phyloP scores from a whole-genome alignment of 1,140 invertebrate species.

The Neodiprion virginianus region DNA sequence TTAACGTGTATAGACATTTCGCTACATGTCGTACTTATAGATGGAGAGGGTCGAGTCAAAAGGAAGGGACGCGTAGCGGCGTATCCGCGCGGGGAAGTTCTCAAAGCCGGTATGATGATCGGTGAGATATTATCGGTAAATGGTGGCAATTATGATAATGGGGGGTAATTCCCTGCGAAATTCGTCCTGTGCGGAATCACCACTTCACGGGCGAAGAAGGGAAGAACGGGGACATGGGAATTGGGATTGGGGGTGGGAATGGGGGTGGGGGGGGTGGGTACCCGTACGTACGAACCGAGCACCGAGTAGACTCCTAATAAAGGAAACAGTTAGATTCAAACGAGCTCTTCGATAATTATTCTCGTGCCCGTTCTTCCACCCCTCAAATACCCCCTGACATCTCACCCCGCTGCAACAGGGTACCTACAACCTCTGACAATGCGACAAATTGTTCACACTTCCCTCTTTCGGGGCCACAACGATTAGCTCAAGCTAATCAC shows the following conservation, averaged over 20 bases:
- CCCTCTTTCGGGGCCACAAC: constrained; percentile 42
- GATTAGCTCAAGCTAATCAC: not conserved
- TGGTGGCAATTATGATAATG: constrained; percentile 63
- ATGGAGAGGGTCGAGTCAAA: no score
- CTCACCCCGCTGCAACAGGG: constrained; percentile 37
- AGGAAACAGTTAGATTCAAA: constrained; percentile 65
- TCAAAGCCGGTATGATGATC: constrained; percentile 45
- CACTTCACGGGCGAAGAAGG: constrained; percentile 23
- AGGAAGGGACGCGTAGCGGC: not conserved
- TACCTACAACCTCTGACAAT: constrained; percentile 42
- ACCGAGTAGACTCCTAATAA: constrained; percentile 60
- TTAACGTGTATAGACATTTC: no score
- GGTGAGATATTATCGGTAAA: constrained; percentile 60
- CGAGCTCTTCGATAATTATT: constrained; percentile 62
- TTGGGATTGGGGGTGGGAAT: not conserved
- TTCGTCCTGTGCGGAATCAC: constrained; percentile 41
- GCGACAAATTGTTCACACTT: constrained; percentile 64
- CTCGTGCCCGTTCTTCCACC: constrained; percentile 53
- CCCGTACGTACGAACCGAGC: constrained; percentile 34
- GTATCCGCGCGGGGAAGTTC: constrained; percentile 37
- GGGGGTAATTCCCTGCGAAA: constrained; percentile 59
- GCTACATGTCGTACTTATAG: no score
- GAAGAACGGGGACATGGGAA: not conserved
- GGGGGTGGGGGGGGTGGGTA: constrained; percentile 25
- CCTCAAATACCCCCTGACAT: constrained; percentile 52